These are phyloP conservation scores for Phaethornis superciliosus DNA, from an alignment of 2,113 vertebrate species.

Conservation along the genomic window DNA sequence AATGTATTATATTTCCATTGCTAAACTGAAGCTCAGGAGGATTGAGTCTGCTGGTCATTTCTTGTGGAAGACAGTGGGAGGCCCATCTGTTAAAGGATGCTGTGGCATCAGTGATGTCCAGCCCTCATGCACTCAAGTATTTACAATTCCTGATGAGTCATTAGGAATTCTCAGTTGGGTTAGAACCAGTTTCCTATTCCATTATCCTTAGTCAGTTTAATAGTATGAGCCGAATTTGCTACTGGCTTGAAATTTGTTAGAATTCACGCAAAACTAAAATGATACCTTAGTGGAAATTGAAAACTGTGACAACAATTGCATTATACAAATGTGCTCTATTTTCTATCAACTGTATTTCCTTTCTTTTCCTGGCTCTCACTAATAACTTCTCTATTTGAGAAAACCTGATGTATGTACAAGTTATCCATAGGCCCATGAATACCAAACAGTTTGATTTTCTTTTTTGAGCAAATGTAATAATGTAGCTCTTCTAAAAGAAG, in stretches of 20 bases:
- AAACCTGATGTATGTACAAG: background rate
- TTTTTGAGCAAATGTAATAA: background rate
- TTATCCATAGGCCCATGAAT: background rate
- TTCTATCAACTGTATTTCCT: background rate
- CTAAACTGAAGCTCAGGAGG: background rate
- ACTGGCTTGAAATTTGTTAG: background rate
- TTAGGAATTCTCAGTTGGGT: background rate
- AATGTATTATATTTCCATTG: background rate
- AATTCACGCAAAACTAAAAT: background rate
- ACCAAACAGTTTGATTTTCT: background rate
- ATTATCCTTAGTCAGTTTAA: background rate
- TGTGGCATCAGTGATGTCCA: accelerated
- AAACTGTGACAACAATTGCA: background rate
- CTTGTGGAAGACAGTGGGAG: background rate
- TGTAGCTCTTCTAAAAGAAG: background rate
- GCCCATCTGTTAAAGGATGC: background rate
- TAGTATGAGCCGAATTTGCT: background rate
- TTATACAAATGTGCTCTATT: background rate
- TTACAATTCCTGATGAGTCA: background rate
- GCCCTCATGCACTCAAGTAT: background rate
- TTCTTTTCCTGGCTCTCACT: background rate
- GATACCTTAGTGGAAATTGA: background rate
- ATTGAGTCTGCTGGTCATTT: background rate
- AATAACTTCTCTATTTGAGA: background rate
- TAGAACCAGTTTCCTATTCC: background rate